Evolutionary conservation across 2,113 vertebrate genomes (phyloP).

Genomic region (Xyrauchen texanus): DNA sequence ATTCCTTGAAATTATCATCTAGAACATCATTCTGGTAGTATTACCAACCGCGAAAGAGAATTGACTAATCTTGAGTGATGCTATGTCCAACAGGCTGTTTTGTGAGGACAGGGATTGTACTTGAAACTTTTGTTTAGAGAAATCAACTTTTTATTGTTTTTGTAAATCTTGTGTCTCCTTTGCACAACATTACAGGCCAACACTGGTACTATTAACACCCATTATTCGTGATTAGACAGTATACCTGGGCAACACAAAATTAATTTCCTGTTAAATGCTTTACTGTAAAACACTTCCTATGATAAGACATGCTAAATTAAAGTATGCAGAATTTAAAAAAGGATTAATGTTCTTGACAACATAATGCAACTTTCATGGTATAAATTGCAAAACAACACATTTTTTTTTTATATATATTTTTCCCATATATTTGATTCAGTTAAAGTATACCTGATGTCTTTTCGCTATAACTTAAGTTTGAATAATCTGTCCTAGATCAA

Average conservation of each 20-base stretch:
- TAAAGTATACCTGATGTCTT: too few species aligned
- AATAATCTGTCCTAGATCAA: too few species aligned
- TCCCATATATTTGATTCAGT: too few species aligned
- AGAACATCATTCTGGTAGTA: not conserved
- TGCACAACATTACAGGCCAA: not conserved
- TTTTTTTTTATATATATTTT: too few species aligned
- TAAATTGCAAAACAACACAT: too few species aligned
- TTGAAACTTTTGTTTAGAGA: conserved; percentile 14
- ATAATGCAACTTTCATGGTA: too few species aligned
- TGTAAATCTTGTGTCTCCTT: not conserved
- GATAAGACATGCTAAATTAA: too few species aligned
- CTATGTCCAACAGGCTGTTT: not conserved
- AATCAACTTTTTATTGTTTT: not conserved
- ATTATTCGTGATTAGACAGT: not conserved
- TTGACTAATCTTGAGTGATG: not conserved
- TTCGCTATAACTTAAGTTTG: too few species aligned
- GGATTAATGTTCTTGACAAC: too few species aligned
- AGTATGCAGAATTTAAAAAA: too few species aligned
- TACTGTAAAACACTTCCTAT: too few species aligned
- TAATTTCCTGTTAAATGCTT: too few species aligned
- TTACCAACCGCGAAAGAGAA: not conserved
- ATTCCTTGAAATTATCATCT: not conserved
- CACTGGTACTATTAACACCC: not conserved
- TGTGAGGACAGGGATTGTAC: not conserved
- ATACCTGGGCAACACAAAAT: not conserved